Base-by-base conservation (phyloP, 2,888 invertebrate genomes). In the Sipha maydis region DNA sequence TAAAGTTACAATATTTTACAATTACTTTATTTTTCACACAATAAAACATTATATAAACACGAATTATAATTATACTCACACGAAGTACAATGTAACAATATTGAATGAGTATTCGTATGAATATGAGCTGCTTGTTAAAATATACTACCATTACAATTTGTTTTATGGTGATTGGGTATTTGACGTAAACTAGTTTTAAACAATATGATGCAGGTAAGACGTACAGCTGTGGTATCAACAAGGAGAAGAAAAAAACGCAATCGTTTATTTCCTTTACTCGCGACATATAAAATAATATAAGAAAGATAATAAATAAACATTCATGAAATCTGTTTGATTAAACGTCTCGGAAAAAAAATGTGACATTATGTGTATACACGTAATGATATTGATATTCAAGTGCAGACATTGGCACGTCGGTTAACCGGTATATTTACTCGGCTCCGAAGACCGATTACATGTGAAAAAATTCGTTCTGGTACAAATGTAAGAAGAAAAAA, bases 401-500 rank as follows among this genome's bases (percentile, higher is more conserved):
- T 54, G 25, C n/a, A 67, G 83, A 54, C 83, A 80, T 67, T 38
- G 38, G n/a, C 54, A 48, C 48, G 48, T 71, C 83, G 71, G 48
- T 54, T 54, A 69, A 56, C 71, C 83, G 71, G 54, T 83, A 25
- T 56, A 31, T 83, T 54, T 25, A 48, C 28, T 83, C 69, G 14
- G 34, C 69, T 34, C 48, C 54, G 19, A 4, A 31, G 54, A 54
- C 8, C 31, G 31, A 83, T 56, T n/a, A 73, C 83, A 83, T 34
- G 83, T 48, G 69, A 83, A 83, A 54, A 83, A 83, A 83, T 83
- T 54, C 25, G 71, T 83, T 71, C 25, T 25, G 54, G 71, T 56
- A 80, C 9, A 17, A 38, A 69, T 17, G 67, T 4, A 67, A 41
- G 14, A 38, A 80, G 19, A 69, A 80, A 38, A 67, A 69, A 80